Conservation (phyloP, 2,888 invertebrate genomes). For the Tricholauxania praeusta region DNA sequence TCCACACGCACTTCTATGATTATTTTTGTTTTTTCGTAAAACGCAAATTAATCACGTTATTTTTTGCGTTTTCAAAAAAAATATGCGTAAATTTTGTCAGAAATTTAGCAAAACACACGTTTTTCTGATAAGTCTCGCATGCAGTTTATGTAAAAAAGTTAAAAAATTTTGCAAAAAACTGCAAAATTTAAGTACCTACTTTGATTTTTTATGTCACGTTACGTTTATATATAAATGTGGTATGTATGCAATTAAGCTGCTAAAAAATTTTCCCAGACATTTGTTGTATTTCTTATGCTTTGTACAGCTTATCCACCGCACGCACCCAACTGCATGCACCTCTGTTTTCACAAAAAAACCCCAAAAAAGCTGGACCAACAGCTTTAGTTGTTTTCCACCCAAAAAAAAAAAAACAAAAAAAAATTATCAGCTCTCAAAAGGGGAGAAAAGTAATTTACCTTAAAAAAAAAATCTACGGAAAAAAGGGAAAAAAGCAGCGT, state of each 20-base stretch:
- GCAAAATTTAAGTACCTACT: too few species aligned
- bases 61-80: neutral
- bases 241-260: too few species aligned
- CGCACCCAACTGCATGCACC: too few species aligned
- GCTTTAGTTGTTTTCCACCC: neutral
- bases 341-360: too few species aligned
- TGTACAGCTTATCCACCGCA: too few species aligned
- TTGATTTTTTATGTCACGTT: too few species aligned
- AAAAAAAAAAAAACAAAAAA: neutral
- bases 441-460: neutral
- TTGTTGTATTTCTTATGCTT: too few species aligned
- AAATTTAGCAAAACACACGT: constrained; percentile 18
- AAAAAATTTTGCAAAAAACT: too few species aligned
- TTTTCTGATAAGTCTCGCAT: neutral
- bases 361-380: neutral
- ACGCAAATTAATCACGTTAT: constrained; percentile 19
- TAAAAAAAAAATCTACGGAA: neutral
- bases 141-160: too few species aligned
- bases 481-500: neutral
- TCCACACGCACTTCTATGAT: constrained; percentile 34
- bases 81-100: constrained; percentile 21
- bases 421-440: neutral
- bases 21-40: neutral
- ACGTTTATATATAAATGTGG: too few species aligned
- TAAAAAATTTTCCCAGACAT: too few species aligned